Evolutionary conservation across 2,888 invertebrate genomes (phyloP), one percentile per base, ranked within the genome.

Genomic region (Willowsia nigromaculata): DNA sequence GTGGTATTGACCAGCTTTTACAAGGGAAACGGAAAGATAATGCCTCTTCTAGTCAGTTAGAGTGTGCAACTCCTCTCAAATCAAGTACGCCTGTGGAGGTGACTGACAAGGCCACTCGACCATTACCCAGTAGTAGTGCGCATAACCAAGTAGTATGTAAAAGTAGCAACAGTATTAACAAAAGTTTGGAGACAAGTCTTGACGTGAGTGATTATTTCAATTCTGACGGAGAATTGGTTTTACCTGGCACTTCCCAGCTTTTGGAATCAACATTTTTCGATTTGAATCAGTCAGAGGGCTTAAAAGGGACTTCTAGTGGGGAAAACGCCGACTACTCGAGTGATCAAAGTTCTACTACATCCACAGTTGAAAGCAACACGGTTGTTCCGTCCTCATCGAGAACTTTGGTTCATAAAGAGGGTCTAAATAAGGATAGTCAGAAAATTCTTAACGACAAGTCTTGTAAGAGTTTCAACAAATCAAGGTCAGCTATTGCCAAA

Each of bases 171-270:
- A 59, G n/a, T 65, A 30, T 13, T 56, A 59, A 27, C 27, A 30
- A 7, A 22, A 50, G 25, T 50, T 9, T 47, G 25, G 76, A 76
- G 13, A 43, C 68, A 0, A 86, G 50, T 11, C 37, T 89, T 15
- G 85, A 90, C 7, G 33, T 78, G 1, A 91, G 91, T 65, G 92
- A 92, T 47, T 92, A 90, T 50, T 91, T 91, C 43, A 91, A 92
- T 56, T 91, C 91, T 0, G 74, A 88, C 18, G 92, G 92, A 18
- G 91, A 91, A 30, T 47, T 92, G 3, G 88, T 88, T 5, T 62
- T 91, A 6, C 71, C 85, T 27, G 90, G 90, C n/a, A 27, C 91
- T n/a, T 88, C 90, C 3, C 84, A 90, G 47, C 82, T 82, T 56
- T 71, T 47, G 6, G 87, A 82, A 83, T 50, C 74, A 13, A 74